Base-by-base conservation (phyloP, 1,140 invertebrate species). In the Cydia strobilella region DNA sequence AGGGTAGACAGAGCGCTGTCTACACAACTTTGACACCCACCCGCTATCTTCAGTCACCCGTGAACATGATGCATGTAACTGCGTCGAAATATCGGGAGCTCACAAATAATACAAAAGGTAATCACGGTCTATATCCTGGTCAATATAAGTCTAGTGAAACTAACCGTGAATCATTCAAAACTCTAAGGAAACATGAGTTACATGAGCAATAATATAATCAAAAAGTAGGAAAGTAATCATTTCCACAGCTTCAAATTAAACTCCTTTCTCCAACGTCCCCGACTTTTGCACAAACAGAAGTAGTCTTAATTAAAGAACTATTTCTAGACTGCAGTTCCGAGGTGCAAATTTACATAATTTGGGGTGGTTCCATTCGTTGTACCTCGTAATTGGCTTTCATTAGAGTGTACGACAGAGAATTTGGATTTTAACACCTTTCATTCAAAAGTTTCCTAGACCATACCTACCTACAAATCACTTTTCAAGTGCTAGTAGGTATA, bases 211-310 rank as follows among this genome's bases (percentile, higher is more conserved):
- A 25, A 42, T n/a, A n/a, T 3, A 48, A 48, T 3, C 15, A 48
- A 48, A n/a, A 18, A 51, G 42, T 0, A 51, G 54, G 54, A 6
- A 54, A 4, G 9, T 59, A 59, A 59, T 59, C 9, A 59, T 59
- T 59, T 59, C 54, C 20, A 23, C 54, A 59, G 54, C 54, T 59
- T 23, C 54, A 59, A 59, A 59, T 59, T 59, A 59, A n/a, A 59
- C 10, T 59, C 54, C 20, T 59, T 23, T 23, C 20, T 59, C 6
- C 13, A 20, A 20, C 54, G 18, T 23, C 54, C 4, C n/a, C 20
- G 54, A 59, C 54, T 23, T 59, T 23, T 23, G 18, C 42, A 51
- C 54, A 59, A 59, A 59, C 20, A 59, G 54, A 3, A 20, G 54
- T 59, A 10, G 18, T 23, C 45, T 48, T 54, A 54, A 54, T 54